Conservation (phyloP, 2,113 vertebrate genomes). For the Calypte anna region DNA sequence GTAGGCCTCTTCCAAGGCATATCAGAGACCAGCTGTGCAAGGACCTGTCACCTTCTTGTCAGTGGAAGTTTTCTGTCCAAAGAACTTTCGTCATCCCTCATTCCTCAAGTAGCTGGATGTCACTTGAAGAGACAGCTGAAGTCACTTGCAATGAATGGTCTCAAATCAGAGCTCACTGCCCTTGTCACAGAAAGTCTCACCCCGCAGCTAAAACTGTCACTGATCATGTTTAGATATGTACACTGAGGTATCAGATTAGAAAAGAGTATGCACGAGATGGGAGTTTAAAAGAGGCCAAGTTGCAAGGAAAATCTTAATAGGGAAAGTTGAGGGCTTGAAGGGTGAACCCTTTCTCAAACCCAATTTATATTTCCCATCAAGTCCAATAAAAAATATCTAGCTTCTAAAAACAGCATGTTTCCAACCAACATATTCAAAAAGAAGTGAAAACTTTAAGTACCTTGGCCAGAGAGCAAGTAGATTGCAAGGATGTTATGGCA, state of each 20-base stretch:
- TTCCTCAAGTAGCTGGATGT: constrained; percentile 92
- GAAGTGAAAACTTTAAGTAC: constrained; percentile 48
- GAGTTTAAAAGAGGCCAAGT: constrained; percentile 85
- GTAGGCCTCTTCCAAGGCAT: constrained; percentile 82
- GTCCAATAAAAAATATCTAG: constrained; percentile 69
- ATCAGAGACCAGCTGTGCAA: constrained; percentile 89
- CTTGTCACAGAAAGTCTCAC: constrained; percentile 93
- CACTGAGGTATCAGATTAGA: constrained; percentile 82
- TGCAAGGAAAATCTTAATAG: constrained; percentile 82
- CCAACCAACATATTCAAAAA: constrained; percentile 48
- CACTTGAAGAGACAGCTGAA: constrained; percentile 95
- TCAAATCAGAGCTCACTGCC: constrained; percentile 94
- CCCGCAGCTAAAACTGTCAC: constrained; percentile 90
- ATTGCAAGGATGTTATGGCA: constrained; percentile 38
- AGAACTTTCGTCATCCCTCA: constrained; percentile 88
- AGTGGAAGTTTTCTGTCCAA: constrained; percentile 95
- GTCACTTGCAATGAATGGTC: constrained; percentile 93
- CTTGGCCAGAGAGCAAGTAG: constrained; percentile 25
- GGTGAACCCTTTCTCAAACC: constrained; percentile 64
- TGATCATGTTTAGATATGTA: constrained; percentile 87
- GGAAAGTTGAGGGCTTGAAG: constrained; percentile 64
- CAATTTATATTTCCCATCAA: constrained; percentile 74
- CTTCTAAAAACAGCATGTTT: constrained; percentile 34
- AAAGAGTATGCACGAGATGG: constrained; percentile 82
- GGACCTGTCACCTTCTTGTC: constrained; percentile 94